A percentile compares a stretch with the other conserved stretches of the same genome.
These are phyloP conservation scores for Anthopleura sola DNA, from an alignment of 64 coral and sea anemone species.

Conservation along the genomic window DNA sequence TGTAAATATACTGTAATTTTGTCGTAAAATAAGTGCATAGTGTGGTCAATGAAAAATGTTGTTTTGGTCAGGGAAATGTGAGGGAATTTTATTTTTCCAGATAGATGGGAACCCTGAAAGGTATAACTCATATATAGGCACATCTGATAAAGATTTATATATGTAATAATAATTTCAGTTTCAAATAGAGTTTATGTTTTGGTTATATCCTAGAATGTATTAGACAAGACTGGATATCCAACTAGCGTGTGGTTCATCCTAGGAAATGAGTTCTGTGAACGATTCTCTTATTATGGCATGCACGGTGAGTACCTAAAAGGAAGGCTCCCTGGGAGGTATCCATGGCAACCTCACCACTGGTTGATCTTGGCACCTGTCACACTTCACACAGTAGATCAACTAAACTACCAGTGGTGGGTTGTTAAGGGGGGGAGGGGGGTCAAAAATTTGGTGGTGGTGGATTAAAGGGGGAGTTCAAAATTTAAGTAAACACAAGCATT, in stretches of 20 bases:
- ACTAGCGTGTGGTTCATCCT: slow-evolving; percentile 92
- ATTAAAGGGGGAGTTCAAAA: too few species aligned
- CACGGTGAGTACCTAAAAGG: slow-evolving; percentile 72
- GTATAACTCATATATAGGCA: background rate
- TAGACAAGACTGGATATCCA: slow-evolving; percentile 90
- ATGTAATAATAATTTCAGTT: background rate
- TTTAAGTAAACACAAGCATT: too few species aligned
- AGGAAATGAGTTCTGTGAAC: slow-evolving; percentile 98
- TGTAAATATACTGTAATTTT: too few species aligned
- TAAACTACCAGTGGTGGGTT: too few species aligned
- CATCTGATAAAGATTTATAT: background rate
- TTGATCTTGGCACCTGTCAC: background rate
- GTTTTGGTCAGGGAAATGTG: too few species aligned
- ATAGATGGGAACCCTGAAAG: too few species aligned
- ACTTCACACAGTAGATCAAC: too few species aligned
- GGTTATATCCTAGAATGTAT: slow-evolving; percentile 68
- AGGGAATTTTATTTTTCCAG: too few species aligned
- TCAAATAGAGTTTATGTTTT: background rate
- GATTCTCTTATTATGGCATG: slow-evolving; percentile 99
- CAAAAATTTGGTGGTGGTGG: too few species aligned
- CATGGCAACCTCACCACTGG: background rate
- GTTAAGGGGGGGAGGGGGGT: too few species aligned
- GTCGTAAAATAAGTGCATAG: too few species aligned
- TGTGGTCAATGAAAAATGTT: too few species aligned
- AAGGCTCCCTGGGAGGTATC: background rate